Base-by-base conservation (phyloP, 2,113 vertebrate species). In the Chelonoidis abingdonii region DNA sequence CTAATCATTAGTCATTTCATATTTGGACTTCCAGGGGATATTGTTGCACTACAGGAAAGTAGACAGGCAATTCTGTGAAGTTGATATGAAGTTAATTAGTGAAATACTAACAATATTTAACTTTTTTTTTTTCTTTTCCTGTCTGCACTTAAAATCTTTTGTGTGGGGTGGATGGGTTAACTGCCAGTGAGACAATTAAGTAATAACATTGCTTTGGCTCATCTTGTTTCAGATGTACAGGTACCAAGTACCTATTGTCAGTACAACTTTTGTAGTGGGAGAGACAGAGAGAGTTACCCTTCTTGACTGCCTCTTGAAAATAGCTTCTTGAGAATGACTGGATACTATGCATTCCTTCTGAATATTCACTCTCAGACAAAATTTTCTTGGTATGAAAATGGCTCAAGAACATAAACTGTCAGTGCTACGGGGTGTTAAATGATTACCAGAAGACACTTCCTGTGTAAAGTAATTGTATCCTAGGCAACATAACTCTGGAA, bases 381-480 rank as follows among this genome's bases (percentile, higher is more conserved):
- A 3, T 6, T 16, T 93, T 83, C 84, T 47, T 41, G 59, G 62
- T 69, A 86, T 83, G 24, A 44, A 47, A 93, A 53, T 53, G n/a
- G 47, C 88, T 80, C 24, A 25, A 84, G 88, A 88, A 87, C 41
- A 38, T 72, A 44, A 52, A 22, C 31, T 10, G 22, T 25, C 19
- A 21, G 8, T 17, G 14, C 8, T 14, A 1, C 49, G n/a, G 12
- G 91, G 19, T 65, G 25, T 47, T 80, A 44, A n/a, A 5, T 83
- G 72, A 38, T 84, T 92, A 72, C 65, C 87, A 83, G 24, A 78
- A 78, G 21, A 8, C 52, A 10, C 56, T 90, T 90, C 52, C 41
- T 84, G 6, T 69, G 90, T 83, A 72, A 83, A 0, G 13, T 78
- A 78, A 47, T 12, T 78, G 38, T 78, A 78, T 78, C 75, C 75